Evolutionary conservation across 2,797 vertebrate genomes (phyloP).

Genomic region (Hozukius guyotensis): DNA sequence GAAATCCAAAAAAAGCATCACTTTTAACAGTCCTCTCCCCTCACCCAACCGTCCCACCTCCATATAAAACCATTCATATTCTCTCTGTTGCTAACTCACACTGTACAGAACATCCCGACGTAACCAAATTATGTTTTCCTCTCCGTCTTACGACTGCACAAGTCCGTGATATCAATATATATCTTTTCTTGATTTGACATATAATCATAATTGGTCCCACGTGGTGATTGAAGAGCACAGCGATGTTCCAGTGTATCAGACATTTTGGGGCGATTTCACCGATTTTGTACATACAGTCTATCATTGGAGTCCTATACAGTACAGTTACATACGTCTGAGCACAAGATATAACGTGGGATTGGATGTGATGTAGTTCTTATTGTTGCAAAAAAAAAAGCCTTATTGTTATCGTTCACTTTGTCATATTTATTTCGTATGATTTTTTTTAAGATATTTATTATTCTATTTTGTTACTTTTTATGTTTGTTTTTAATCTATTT

Average conservation of each 20-base stretch:
- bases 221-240: slow-evolving; percentile 71
- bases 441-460: slow-evolving; percentile 81
- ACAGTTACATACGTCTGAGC: slow-evolving; percentile 77
- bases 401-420: slow-evolving; percentile 83
- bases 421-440: slow-evolving; percentile 81
- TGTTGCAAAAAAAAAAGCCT: slow-evolving; percentile 83
- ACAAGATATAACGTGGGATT: slow-evolving; percentile 79
- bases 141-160: slow-evolving; percentile 44
- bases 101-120: slow-evolving; percentile 59
- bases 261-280: slow-evolving; percentile 39
- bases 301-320: slow-evolving; percentile 73
- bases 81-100: slow-evolving; percentile 24
- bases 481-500: slow-evolving; percentile 73
- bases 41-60: neutral
- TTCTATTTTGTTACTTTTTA: slow-evolving; percentile 83
- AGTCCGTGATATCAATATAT: slow-evolving; percentile 56
- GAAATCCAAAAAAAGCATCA: slow-evolving; percentile 24
- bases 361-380: slow-evolving; percentile 80
- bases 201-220: slow-evolving; percentile 58
- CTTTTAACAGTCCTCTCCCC: slow-evolving; percentile 22
- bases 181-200: slow-evolving; percentile 62
- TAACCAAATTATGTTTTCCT: slow-evolving; percentile 33
- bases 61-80: slow-evolving; percentile 10
- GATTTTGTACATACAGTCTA: slow-evolving; percentile 80
- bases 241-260: slow-evolving; percentile 54